Evolutionary conservation across 2,888 invertebrate species (phyloP), one percentile per base, ranked within the genome.

Genomic region (Deladenus siricidicola): DNA sequence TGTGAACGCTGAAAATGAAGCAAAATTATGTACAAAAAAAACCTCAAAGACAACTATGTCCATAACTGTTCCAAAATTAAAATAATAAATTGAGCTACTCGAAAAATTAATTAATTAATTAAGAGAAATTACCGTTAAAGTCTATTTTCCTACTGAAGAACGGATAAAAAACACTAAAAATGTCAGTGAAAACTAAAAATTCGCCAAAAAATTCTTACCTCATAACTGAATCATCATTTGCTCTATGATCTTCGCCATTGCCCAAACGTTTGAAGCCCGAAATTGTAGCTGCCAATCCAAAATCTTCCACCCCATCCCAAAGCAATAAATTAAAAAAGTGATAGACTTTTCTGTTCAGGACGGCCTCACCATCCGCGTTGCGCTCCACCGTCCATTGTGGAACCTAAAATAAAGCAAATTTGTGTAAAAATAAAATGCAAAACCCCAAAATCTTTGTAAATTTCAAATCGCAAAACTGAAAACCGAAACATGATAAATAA

Each of bases 1-100:
- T 54, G 52, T 66, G 66, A 17, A 66, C 21, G 42, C 55, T 64
- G 29, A 64, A 63, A 48, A 17, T 53, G 2, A 23, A 0, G 23
- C 14, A 53, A 19, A 24, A 28, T 49, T 23, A 23, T n/a, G n/a
- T n/a, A n/a, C n/a, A n/a, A n/a, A n/a, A n/a, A n/a, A n/a, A n/a
- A n/a, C n/a, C n/a, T n/a, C n/a, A n/a, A n/a, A n/a, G n/a, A n/a
- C n/a, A n/a, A n/a, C n/a, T n/a, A n/a, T n/a, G n/a, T n/a, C n/a
- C n/a, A n/a, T n/a, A n/a, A n/a, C n/a, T n/a, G n/a, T n/a, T n/a
- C n/a, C n/a, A n/a, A n/a, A n/a, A n/a, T n/a, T n/a, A n/a, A n/a
- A n/a, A n/a, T n/a, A n/a, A n/a, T n/a, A n/a, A n/a, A n/a, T n/a
- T n/a, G n/a, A n/a, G n/a, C n/a, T n/a, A n/a, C n/a, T n/a, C n/a